Percentiles rank a stretch among this genome's conserved stretches.
Evolutionary conservation across 2,113 vertebrate species (phyloP).

Genomic region (Cottus gobio): DNA sequence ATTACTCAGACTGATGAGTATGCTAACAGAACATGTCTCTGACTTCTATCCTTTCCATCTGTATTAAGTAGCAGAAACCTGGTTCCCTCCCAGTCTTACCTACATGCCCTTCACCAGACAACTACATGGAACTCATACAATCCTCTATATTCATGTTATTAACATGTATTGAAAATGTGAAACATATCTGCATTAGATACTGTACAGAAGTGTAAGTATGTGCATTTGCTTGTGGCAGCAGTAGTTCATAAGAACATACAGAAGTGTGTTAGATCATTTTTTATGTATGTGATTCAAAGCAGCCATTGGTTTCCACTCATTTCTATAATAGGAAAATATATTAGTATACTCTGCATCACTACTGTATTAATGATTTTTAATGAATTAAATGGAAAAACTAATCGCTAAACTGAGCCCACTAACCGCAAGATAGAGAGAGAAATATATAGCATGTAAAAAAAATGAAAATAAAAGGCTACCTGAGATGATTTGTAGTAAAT

Average conservation of each 20-base stretch:
- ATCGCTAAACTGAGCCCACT: too few relatives aligned
- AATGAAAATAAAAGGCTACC: too few relatives aligned
- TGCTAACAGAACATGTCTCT: slow-evolving; percentile 10
- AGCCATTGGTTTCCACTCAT: not conserved
- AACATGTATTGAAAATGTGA: not conserved
- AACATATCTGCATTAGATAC: not conserved
- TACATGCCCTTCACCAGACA: slow-evolving; percentile 10
- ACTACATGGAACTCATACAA: not conserved
- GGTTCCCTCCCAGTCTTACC: slow-evolving; percentile 1
- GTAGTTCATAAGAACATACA: too few relatives aligned
- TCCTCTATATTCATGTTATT: not conserved
- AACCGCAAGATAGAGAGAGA: too few relatives aligned
- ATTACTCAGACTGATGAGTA: not conserved
- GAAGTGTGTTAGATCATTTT: too few relatives aligned
- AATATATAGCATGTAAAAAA: too few relatives aligned
- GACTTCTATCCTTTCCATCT: slow-evolving; percentile 20
- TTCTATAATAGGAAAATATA: not conserved
- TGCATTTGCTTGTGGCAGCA: too few relatives aligned
- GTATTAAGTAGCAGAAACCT: slow-evolving; percentile 20
- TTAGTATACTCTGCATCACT: not conserved
- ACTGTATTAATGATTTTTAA: not conserved
- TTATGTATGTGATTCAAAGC: not conserved
- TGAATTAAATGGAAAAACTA: too few relatives aligned
- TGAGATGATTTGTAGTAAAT: too few relatives aligned
- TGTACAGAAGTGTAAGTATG: too few relatives aligned